A percentile compares a stretch with the other conserved stretches of the same genome.
These are phyloP conservation scores for Andrena praecox DNA, from an alignment of 2,888 invertebrate genomes.

Conservation along the genomic window DNA sequence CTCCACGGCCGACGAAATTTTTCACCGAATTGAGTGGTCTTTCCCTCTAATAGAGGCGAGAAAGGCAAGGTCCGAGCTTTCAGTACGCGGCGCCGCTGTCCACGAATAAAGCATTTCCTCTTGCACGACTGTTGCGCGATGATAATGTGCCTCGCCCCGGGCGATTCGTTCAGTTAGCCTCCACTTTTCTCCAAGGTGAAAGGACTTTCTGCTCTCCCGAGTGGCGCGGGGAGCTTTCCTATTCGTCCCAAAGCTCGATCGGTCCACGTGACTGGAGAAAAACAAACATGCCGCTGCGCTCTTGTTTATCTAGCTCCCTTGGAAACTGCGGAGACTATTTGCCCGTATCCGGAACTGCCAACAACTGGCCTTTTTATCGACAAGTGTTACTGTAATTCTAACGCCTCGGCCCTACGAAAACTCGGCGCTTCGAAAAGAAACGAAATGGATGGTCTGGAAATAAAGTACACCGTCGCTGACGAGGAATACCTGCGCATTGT, in stretches of 20 bases:
- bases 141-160: slow-evolving; percentile 23
- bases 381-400: background rate
- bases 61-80: background rate
- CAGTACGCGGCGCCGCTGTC: background rate
- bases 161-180: slow-evolving; percentile 32
- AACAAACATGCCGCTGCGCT: slow-evolving; percentile 27
- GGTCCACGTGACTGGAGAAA: slow-evolving; percentile 25
- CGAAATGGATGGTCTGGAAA: no score
- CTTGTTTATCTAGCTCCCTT: slow-evolving; percentile 33
- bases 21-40: background rate
- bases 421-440: background rate
- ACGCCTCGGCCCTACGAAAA: background rate
- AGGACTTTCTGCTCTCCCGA: slow-evolving; percentile 1
- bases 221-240: slow-evolving; percentile 31
- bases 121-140: slow-evolving; percentile 20
- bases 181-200: slow-evolving; percentile 20
- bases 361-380: background rate
- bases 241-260: slow-evolving; percentile 36
- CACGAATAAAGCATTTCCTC: slow-evolving; percentile 9
- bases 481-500: background rate
- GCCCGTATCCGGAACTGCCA: background rate
- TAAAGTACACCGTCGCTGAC: no score
- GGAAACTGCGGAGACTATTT: slow-evolving; percentile 19
- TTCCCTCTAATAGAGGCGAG: background rate
- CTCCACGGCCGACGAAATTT: background rate